Evolutionary conservation across 2,888 invertebrate genomes (phyloP).

Genomic region (Linnaemya tessellans): DNA sequence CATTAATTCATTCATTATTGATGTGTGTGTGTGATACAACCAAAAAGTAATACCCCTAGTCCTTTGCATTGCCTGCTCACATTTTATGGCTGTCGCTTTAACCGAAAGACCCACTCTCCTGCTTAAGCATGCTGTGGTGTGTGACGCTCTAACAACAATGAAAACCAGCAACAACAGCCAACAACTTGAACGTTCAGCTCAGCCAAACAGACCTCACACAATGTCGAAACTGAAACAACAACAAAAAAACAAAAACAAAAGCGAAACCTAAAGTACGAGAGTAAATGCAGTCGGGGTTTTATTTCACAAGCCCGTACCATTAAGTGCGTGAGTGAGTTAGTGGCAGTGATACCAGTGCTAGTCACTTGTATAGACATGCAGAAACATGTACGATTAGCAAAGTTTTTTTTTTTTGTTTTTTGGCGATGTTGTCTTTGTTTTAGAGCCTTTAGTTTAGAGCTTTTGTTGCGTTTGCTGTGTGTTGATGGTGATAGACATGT

Average conservation of each 20-base stretch:
- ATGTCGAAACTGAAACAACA: conserved; percentile 41
- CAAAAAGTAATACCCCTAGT: conserved; percentile 4
- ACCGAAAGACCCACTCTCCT: conserved; percentile 58
- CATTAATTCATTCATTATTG: conserved; percentile 48
- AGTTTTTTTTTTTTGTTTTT: neutral
- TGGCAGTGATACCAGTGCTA: conserved; percentile 30
- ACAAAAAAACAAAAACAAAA: conserved; percentile 37
- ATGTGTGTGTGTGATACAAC: conserved; percentile 44
- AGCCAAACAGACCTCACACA: conserved; percentile 67
- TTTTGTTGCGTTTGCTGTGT: conserved; percentile 17
- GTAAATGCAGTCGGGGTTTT: conserved; percentile 56
- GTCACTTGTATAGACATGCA: conserved; percentile 27
- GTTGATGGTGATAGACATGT: conserved; percentile 60
- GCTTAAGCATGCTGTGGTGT: conserved; percentile 10
- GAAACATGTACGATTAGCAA: conserved; percentile 27
- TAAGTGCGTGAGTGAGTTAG: conserved; percentile 13
- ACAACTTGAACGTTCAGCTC: neutral
- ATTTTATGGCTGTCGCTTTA: conserved; percentile 16
- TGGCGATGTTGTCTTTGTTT: conserved; percentile 16
- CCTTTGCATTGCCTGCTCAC: neutral
- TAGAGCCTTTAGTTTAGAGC: neutral
- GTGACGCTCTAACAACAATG: conserved; percentile 40
- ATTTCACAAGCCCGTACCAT: conserved; percentile 45
- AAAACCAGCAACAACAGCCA: conserved; percentile 3
- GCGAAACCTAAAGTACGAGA: conserved; percentile 21